Evolutionary conservation across 2,113 vertebrate genomes (phyloP).

Genomic region (Ascaphus truei): DNA sequence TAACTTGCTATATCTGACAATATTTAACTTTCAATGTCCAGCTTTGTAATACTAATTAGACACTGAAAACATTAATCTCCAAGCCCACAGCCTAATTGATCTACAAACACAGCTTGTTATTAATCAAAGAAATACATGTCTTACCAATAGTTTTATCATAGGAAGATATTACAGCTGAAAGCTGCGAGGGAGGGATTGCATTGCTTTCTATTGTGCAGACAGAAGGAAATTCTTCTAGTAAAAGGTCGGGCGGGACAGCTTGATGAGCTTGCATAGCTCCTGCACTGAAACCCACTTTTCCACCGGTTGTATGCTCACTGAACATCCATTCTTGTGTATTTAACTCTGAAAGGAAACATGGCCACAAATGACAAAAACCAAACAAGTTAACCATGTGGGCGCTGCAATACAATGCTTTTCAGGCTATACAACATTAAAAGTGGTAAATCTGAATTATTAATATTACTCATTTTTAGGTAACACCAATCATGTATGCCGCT

Average conservation of each 20-base stretch:
- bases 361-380: background rate
- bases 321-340: slow-evolving; percentile 42
- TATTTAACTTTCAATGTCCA: slow-evolving; percentile 18
- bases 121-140: slow-evolving; percentile 31
- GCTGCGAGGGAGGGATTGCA: slow-evolving; percentile 63
- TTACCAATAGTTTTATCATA: slow-evolving; percentile 80
- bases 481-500: too few relatives aligned
- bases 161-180: slow-evolving; percentile 68
- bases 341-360: slow-evolving; percentile 42
- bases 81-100: slow-evolving; percentile 18
- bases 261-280: slow-evolving; percentile 49
- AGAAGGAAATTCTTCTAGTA: slow-evolving; percentile 66
- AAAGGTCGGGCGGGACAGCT: slow-evolving; percentile 64
- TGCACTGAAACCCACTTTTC: slow-evolving; percentile 61
- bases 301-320: slow-evolving; percentile 16
- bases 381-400: too few relatives aligned
- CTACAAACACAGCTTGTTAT: background rate
- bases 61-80: slow-evolving; percentile 9
- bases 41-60: slow-evolving; percentile 4
- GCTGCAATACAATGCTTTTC: too few relatives aligned
- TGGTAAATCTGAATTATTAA: too few relatives aligned
- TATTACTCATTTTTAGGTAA: too few relatives aligned
- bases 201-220: slow-evolving; percentile 62
- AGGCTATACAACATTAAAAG: too few relatives aligned
- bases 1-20: slow-evolving; percentile 25